phyloP scores from a whole-genome alignment of 2,888 invertebrate species.

The Pemphredon lugubris region DNA sequence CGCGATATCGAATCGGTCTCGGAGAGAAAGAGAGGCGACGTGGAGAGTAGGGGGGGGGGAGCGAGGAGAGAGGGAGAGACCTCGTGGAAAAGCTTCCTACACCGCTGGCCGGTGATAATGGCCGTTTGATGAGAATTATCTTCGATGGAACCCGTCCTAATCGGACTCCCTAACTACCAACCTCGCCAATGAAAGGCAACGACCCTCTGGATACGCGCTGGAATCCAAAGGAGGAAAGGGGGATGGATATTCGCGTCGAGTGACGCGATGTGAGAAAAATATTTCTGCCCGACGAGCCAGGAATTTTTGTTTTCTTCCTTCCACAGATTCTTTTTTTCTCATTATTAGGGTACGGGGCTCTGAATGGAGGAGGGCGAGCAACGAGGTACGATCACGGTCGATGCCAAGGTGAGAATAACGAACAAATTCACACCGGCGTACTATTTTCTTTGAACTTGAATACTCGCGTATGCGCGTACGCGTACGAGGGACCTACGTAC shows the following conservation, averaged over 20 bases:
- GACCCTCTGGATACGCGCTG: conserved; percentile 16
- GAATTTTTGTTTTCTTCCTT: conserved; percentile 26
- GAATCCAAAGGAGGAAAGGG: conserved; percentile 16
- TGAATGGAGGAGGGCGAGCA: conserved; percentile 25
- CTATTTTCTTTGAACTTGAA: conserved; percentile 33
- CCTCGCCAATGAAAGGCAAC: too few species aligned
- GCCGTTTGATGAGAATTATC: conserved; percentile 47
- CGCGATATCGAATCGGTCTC: conserved; percentile 45
- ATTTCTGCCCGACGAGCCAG: conserved; percentile 24
- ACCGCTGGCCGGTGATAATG: conserved; percentile 46
- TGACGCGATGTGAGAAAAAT: conserved; percentile 17
- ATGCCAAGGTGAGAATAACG: conserved; percentile 59
- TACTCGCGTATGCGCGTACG: conserved; percentile 27
- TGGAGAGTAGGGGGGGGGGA: too few species aligned
- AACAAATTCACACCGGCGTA: conserved; percentile 47
- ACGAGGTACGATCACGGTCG: conserved; percentile 39
- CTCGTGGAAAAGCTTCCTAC: conserved; percentile 33
- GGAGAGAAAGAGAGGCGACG: too few species aligned
- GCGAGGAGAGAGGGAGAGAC: too few species aligned
- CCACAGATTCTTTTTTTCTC: conserved; percentile 16
- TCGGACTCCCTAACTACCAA: conserved; percentile 20
- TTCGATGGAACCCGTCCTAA: conserved; percentile 28
- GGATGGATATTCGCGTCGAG: background rate
- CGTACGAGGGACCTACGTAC: background rate
- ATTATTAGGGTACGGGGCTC: conserved; percentile 31